These are phyloP conservation scores for Sabellastarte sp. DNA, from an alignment of 2,888 invertebrate species.

Conservation along the genomic window DNA sequence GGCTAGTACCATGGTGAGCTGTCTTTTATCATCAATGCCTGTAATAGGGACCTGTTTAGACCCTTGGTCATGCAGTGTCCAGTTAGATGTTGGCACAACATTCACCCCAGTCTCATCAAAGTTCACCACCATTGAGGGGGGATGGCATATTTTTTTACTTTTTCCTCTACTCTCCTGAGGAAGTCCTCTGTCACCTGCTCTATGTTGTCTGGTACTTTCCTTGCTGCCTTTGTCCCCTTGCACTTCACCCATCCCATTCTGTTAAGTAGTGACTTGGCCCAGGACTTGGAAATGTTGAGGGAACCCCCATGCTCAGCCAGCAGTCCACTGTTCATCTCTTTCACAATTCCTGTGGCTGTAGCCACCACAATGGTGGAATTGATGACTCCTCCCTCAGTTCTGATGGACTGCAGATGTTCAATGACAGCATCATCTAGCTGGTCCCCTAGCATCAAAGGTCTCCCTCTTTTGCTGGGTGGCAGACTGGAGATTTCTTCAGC, in stretches of 20 bases:
- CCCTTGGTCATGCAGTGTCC: background rate
- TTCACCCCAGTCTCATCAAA: too few species aligned
- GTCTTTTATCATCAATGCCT: slow-evolving; percentile 5
- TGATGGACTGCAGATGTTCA: background rate
- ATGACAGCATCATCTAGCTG: background rate
- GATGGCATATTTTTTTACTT: too few species aligned
- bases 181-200: too few species aligned
- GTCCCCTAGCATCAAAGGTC: background rate
- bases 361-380: background rate
- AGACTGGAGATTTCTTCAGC: background rate
- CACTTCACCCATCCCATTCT: background rate
- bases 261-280: background rate
- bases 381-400: background rate
- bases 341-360: background rate
- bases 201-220: too few species aligned
- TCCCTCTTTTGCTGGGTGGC: background rate
- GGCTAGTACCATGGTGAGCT: background rate
- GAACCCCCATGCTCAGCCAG: too few species aligned
- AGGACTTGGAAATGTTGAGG: background rate
- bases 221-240: too few species aligned
- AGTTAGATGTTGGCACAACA: slow-evolving; percentile 1
- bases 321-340: background rate
- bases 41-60: background rate
- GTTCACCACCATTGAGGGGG: too few species aligned
- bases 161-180: too few species aligned